These are phyloP conservation scores for Dasyornis broadbenti DNA, from an alignment of 2,113 vertebrate species.

Conservation along the genomic window DNA sequence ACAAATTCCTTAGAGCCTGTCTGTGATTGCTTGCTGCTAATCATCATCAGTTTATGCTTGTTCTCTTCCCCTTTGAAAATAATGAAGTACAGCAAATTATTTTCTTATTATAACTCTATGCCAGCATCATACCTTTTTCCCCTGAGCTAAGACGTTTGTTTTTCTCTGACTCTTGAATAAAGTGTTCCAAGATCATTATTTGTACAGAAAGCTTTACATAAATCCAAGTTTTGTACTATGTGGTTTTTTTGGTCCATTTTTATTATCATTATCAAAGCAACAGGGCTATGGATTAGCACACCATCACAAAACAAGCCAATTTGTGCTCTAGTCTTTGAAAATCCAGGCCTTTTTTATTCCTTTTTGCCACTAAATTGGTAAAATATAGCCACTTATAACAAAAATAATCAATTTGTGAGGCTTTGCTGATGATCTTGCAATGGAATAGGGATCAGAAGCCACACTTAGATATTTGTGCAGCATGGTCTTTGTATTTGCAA, in stretches of 20 bases:
- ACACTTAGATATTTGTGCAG: neutral
- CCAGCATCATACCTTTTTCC: neutral
- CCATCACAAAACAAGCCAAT: neutral
- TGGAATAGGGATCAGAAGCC: neutral
- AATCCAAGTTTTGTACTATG: neutral
- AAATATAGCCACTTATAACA: neutral
- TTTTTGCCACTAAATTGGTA: neutral
- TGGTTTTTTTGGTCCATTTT: neutral
- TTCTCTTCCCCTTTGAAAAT: constrained; percentile 18
- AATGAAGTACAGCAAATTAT: neutral
- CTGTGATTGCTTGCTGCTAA: constrained; percentile 22
- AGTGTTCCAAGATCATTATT: neutral
- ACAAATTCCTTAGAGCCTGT: constrained; percentile 2
- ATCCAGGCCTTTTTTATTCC: neutral
- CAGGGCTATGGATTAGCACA: neutral
- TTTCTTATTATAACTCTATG: neutral
- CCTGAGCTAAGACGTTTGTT: neutral
- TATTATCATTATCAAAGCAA: neutral
- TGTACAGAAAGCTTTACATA: neutral
- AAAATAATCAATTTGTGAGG: neutral
- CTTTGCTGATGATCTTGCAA: neutral
- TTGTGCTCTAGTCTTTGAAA: neutral
- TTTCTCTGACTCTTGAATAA: neutral
- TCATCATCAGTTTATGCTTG: constrained; percentile 25
- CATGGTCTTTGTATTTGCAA: neutral